A percentile compares a stretch with the other conserved stretches of the same genome.
These are phyloP conservation scores for Brotula barbata DNA, from an alignment of 2,797 vertebrate species.

Conservation along the genomic window DNA sequence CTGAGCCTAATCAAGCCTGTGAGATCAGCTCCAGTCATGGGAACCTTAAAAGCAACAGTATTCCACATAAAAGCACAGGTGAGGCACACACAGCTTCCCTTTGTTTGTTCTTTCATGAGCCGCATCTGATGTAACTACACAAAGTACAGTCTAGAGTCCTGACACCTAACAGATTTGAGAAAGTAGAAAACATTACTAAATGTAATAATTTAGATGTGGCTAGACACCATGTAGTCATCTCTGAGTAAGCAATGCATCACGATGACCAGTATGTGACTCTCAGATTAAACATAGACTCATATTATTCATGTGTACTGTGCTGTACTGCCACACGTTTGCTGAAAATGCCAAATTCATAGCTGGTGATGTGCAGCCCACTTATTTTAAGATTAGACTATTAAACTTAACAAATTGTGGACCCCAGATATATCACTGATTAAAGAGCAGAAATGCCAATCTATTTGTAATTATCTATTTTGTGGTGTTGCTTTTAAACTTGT, in stretches of 20 bases:
- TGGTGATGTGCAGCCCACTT: too few species aligned
- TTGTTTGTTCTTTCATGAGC: constrained; percentile 9
- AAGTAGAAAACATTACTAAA: constrained; percentile 12
- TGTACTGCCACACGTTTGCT: constrained; percentile 15
- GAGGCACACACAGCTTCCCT: constrained; percentile 26
- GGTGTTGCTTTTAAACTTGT: background rate
- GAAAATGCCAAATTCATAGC: too few species aligned
- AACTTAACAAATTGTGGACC: background rate
- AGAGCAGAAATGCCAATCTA: too few species aligned
- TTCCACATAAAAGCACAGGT: constrained; percentile 85
- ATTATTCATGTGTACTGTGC: constrained; percentile 45
- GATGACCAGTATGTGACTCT: constrained; percentile 27
- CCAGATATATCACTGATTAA: too few species aligned
- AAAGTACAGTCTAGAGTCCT: too few species aligned
- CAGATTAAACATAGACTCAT: constrained; percentile 50
- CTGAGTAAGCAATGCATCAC: constrained; percentile 45
- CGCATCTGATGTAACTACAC: background rate
- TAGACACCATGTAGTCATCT: constrained; percentile 42
- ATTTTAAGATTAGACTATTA: too few species aligned
- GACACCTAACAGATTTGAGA: too few species aligned
- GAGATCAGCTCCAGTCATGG: constrained; percentile 71
- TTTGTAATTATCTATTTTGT: too few species aligned
- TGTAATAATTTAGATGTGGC: constrained; percentile 20
- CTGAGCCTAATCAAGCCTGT: constrained; percentile 72
- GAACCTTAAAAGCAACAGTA: constrained; percentile 70